Evolutionary conservation across 2,797 vertebrate genomes (phyloP), one percentile per base, ranked within the genome.

Genomic region (Xyrichtys novacula): DNA sequence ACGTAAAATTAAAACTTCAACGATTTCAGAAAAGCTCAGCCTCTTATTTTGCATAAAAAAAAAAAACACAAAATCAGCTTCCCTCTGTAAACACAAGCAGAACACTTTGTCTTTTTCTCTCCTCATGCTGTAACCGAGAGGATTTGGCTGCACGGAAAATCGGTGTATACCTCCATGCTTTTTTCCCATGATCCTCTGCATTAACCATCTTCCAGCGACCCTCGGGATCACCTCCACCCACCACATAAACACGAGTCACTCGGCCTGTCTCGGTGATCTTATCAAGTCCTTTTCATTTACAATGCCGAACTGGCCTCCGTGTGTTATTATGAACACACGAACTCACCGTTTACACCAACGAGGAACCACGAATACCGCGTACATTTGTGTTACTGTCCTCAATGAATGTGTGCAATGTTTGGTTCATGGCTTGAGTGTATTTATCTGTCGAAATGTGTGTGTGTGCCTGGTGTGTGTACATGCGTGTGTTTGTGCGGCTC

Each of bases 251-350:
- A 73, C 61, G 69, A 84, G 83, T 87, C 85, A 65, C 77, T 70
- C 49, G 55, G 60, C 60, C 69, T 29, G 36, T 77, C 81, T 87
- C 59, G 47, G 48, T 12, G 83, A 91, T 90, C 78, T 87, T 85
- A 91, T 91, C 86, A 1, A 58, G 44, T 53, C 57, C 58, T 78
- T 89, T 91, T 89, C 74, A 88, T 88, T 88, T 89, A 81, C 84
- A 81, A 79, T 80, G 74, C 78, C 74, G 78, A 89, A 80, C 82
- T 56, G 79, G 75, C 70, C 72, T 71, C 77, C 47, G 1, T 56
- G 68, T 81, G 81, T 76, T 78, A 71, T 86, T 78, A 83, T 29
- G 48, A 54, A 49, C 68, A 74, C 50, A 66, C 71, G 71, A 44
- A 55, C 64, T 65, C 40, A 36, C 25, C 8, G 4, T 38, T 38